These are phyloP conservation scores for Mixornis gularis DNA, from an alignment of 2,113 vertebrate species.

Conservation along the genomic window DNA sequence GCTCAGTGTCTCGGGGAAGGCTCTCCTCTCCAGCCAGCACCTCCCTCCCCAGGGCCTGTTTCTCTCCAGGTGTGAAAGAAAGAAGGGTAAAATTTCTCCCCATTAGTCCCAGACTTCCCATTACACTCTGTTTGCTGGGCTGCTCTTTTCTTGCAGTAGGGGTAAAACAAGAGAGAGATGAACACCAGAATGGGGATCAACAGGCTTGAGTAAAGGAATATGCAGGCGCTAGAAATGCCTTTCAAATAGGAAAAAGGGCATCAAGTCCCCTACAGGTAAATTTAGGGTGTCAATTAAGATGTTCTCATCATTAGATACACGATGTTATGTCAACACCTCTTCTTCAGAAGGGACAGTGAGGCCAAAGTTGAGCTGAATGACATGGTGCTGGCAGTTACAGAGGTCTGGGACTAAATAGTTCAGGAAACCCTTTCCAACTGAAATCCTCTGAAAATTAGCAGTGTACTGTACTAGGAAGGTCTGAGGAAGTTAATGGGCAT, in stretches of 20 bases:
- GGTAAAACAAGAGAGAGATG: background rate
- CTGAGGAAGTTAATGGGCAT: background rate
- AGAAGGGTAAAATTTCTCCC: background rate
- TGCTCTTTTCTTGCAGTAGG: background rate
- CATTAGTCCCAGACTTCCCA: background rate
- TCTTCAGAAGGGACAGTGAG: background rate
- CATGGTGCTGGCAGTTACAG: background rate
- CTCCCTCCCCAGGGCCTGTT: background rate
- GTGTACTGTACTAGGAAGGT: background rate
- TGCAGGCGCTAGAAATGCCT: background rate
- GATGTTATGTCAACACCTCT: background rate
- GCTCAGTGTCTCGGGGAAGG: background rate
- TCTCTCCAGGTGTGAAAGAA: background rate
- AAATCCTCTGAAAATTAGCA: background rate
- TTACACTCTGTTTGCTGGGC: background rate
- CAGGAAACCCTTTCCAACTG: background rate
- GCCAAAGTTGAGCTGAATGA: background rate
- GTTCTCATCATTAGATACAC: background rate
- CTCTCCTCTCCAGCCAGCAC: background rate
- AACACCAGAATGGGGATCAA: background rate
- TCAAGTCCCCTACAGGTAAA: background rate
- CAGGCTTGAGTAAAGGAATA: background rate
- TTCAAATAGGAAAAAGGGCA: background rate
- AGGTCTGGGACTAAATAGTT: background rate
- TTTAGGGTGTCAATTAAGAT: background rate